These are phyloP conservation scores for Therioaphis trifolii DNA, from an alignment of 2,888 invertebrate species.

Conservation along the genomic window DNA sequence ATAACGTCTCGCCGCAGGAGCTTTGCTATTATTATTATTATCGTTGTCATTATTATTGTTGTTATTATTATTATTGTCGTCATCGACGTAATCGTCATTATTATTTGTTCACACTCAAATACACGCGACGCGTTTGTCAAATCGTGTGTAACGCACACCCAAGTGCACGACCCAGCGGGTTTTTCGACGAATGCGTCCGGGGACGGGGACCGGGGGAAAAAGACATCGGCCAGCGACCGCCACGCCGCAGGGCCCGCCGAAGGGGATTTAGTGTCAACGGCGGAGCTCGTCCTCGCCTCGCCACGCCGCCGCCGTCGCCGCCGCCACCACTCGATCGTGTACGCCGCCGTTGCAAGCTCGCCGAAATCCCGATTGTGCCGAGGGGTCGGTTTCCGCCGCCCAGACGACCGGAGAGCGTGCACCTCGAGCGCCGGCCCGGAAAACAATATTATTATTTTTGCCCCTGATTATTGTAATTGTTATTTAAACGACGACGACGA, in stretches of 20 bases:
- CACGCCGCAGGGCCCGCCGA: background rate
- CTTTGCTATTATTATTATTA: background rate
- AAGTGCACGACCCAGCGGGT: background rate
- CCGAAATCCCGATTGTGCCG: too few species aligned
- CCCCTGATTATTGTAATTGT: too few species aligned
- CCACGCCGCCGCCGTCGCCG: background rate
- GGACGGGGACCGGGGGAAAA: too few species aligned
- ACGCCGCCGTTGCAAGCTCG: too few species aligned
- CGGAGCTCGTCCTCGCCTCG: background rate
- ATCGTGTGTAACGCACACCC: slow-evolving; percentile 1
- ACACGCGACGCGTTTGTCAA: slow-evolving; percentile 1
- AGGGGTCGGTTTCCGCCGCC: too few species aligned
- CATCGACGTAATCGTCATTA: background rate
- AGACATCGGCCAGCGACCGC: too few species aligned
- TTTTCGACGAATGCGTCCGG: background rate
- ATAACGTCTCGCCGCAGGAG: background rate
- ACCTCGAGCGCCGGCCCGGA: too few species aligned
- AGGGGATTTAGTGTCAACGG: slow-evolving; percentile 3
- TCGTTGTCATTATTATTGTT: background rate
- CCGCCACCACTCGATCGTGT: background rate
- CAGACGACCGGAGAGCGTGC: too few species aligned
- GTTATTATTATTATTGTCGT: background rate
- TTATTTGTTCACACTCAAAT: slow-evolving; percentile 29
- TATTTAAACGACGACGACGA: too few species aligned
- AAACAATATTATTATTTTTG: too few species aligned